These are phyloP conservation scores for Cryptoblepharus egeriae DNA, from an alignment of 2,797 vertebrate genomes.

Conservation along the genomic window DNA sequence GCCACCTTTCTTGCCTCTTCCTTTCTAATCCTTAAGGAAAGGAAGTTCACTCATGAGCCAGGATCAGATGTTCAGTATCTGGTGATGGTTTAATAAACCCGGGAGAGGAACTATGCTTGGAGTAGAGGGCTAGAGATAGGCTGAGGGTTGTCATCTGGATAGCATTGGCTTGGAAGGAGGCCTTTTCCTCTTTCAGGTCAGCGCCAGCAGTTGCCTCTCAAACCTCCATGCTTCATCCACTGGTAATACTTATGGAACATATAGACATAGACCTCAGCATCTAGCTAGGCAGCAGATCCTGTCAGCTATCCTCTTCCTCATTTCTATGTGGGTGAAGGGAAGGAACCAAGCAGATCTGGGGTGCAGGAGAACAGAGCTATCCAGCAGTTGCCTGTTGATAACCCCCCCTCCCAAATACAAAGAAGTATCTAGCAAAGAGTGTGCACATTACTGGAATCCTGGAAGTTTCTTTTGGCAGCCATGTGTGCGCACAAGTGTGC, in stretches of 20 bases:
- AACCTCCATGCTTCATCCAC: too few species aligned
- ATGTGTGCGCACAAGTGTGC: neutral
- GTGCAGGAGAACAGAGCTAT: accelerated
- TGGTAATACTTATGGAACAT: too few species aligned
- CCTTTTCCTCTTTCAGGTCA: too few species aligned
- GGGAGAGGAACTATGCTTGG: neutral
- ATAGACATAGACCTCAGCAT: too few species aligned
- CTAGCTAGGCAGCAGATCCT: too few species aligned
- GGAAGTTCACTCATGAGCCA: neutral
- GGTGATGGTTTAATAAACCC: neutral
- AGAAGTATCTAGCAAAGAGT: neutral
- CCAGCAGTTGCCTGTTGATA: neutral
- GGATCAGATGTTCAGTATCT: neutral
- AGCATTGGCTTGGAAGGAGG: too few species aligned
- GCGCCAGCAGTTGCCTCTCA: too few species aligned
- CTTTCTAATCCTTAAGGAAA: neutral
- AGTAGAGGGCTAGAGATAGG: neutral
- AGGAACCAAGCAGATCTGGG: neutral
- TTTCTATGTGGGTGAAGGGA: too few species aligned
- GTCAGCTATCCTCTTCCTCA: too few species aligned
- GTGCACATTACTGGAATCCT: conserved; percentile 24
- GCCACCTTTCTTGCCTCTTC: neutral
- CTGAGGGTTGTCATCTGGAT: neutral
- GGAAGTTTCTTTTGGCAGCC: neutral
- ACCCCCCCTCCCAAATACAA: neutral